A percentile compares a stretch with the other conserved stretches of the same genome.
These are phyloP conservation scores for Dipodomys ordii DNA, from an alignment of 2,113 vertebrate species.

Conservation along the genomic window DNA sequence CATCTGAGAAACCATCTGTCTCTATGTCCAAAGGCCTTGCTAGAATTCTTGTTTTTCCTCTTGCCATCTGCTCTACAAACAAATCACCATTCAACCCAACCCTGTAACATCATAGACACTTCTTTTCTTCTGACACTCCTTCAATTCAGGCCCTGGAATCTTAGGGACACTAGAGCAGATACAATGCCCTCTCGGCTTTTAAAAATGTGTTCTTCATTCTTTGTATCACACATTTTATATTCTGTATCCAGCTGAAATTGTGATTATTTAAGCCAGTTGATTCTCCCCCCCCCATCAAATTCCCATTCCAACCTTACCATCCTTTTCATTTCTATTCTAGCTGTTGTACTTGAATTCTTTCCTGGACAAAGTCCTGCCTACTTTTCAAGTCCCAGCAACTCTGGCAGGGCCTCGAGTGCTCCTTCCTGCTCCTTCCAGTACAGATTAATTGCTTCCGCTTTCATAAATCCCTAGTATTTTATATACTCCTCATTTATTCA, in stretches of 20 bases:
- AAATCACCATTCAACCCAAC: background rate
- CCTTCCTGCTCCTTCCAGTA: background rate
- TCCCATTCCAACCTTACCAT: background rate
- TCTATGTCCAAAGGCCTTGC: background rate
- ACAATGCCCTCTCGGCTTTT: background rate
- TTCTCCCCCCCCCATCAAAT: background rate
- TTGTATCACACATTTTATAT: background rate
- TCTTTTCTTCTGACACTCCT: background rate
- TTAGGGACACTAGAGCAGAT: background rate
- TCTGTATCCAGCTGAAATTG: background rate
- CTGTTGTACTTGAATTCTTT: background rate
- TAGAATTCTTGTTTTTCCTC: background rate
- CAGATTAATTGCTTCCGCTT: constrained; percentile 67
- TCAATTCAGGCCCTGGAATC: too few relatives aligned
- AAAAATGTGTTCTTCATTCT: background rate
- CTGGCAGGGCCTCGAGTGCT: background rate
- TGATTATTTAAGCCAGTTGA: background rate
- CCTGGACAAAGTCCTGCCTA: background rate
- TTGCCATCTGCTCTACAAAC: background rate
- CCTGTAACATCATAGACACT: background rate
- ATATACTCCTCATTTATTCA: constrained; percentile 58
- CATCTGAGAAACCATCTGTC: background rate
- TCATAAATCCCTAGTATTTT: constrained; percentile 60
- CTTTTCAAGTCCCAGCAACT: background rate
- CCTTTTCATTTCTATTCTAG: background rate